Evolutionary conservation across 2,797 vertebrate genomes (phyloP).

Genomic region (Catamblyrhynchus diadema): DNA sequence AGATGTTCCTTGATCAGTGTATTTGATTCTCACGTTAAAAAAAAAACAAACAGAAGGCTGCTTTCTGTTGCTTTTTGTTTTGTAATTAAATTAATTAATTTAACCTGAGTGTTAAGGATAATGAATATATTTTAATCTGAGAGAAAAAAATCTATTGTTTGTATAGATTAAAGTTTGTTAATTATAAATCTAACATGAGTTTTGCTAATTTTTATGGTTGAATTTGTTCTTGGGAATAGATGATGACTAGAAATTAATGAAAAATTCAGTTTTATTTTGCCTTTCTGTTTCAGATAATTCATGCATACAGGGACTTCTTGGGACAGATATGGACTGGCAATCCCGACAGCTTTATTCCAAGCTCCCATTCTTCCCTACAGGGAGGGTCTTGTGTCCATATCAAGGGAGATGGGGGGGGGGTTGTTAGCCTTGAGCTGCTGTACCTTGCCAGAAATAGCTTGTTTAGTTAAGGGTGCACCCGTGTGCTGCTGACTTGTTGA

Average conservation of each 20-base stretch:
- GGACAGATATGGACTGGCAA: rapidly evolving
- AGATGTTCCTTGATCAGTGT: neutral
- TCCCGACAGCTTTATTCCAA: neutral
- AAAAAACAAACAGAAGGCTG: neutral
- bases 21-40: neutral
- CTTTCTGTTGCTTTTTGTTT: neutral
- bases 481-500: neutral
- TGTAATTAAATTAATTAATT: neutral
- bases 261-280: neutral
- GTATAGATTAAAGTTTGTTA: neutral
- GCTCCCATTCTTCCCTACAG: rapidly evolving
- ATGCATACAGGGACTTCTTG: neutral
- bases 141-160: neutral
- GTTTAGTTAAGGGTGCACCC: neutral
- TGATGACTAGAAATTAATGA: neutral
- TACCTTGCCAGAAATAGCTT: neutral
- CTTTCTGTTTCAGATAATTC: neutral
- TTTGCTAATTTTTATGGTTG: neutral
- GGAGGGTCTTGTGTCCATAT: neutral
- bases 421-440: neutral
- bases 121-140: neutral
- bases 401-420: neutral
- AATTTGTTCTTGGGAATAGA: neutral
- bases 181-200: neutral
- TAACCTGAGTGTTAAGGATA: neutral